These are phyloP conservation scores for Caenorhabditis panamensis DNA, from an alignment of 2,888 invertebrate species.

Conservation along the genomic window DNA sequence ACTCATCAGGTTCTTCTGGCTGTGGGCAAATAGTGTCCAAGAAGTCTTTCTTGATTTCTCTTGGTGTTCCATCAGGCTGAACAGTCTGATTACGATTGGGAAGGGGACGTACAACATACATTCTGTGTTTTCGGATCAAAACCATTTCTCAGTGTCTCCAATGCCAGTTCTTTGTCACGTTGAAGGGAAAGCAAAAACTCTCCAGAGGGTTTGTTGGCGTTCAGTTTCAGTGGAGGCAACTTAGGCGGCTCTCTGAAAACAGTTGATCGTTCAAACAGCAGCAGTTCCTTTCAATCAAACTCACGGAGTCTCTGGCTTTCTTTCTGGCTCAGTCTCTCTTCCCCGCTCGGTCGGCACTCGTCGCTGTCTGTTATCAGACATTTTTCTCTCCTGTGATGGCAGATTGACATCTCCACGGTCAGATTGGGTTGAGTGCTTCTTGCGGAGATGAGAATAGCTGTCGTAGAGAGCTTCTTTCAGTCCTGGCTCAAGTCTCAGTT, in stretches of 20 bases:
- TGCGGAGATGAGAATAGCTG: conserved; percentile 1
- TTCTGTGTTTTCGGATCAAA: conserved; percentile 12
- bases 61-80: conserved; percentile 27
- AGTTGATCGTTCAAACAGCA: no score
- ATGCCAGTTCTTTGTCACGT: conserved; percentile 21
- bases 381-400: conserved; percentile 27
- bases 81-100: background rate
- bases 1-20: background rate
- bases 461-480: conserved; percentile 35
- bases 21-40: background rate
- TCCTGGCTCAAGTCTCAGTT: conserved; percentile 33
- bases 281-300: background rate
- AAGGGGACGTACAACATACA: no score
- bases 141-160: conserved; percentile 5
- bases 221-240: conserved; percentile 22
- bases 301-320: conserved; percentile 1
- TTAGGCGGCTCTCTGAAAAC: conserved; percentile 28
- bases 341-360: background rate
- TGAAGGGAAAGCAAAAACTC: conserved; percentile 16
- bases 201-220: conserved; percentile 37
- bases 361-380: conserved; percentile 19
- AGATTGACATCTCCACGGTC: conserved; percentile 32
- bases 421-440: conserved; percentile 46
- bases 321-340: background rate
- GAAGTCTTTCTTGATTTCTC: conserved; percentile 13